phyloP scores from a whole-genome alignment of 2,888 invertebrate genomes.

The Malachius bipustulatus region DNA sequence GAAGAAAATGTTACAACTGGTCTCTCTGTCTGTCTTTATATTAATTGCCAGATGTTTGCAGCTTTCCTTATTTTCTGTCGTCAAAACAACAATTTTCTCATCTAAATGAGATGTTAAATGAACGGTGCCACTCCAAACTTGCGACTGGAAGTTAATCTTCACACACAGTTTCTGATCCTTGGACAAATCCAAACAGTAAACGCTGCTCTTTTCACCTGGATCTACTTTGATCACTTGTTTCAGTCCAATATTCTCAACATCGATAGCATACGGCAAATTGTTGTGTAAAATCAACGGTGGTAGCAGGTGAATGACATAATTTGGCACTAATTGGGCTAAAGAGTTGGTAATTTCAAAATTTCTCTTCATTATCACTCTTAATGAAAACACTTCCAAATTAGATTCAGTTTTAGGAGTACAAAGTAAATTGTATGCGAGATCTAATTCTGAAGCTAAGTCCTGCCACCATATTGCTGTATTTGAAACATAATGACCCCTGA shows the following conservation, averaged over 20 bases:
- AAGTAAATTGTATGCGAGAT: conserved; percentile 51
- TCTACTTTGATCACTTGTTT: conserved; percentile 48
- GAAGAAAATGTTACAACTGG: conserved; percentile 53
- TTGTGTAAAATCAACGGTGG: conserved; percentile 67
- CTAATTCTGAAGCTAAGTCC: conserved; percentile 56
- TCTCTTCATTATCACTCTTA: conserved; percentile 42
- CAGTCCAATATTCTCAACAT: conserved; percentile 42
- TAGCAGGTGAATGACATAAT: conserved; percentile 57
- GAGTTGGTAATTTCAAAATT: conserved; percentile 28
- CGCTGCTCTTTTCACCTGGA: conserved; percentile 57
- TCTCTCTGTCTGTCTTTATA: conserved; percentile 50
- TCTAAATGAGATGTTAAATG: conserved; percentile 54
- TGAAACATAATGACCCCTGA: conserved; percentile 56
- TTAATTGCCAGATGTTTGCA: conserved; percentile 56
- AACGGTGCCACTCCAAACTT: conserved; percentile 59
- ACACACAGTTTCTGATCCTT: conserved; percentile 42
- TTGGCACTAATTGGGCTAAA: conserved; percentile 45
- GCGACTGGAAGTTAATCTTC: conserved; percentile 47
- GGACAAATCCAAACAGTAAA: conserved; percentile 54
- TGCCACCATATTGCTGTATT: conserved; percentile 70
- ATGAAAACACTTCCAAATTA: conserved; percentile 51
- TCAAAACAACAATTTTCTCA: conserved; percentile 36
- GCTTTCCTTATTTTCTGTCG: conserved; percentile 54
- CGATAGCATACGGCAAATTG: conserved; percentile 60
- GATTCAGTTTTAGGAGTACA: conserved; percentile 53